phyloP scores from a whole-genome alignment of 1,140 invertebrate genomes.

The Sitodiplosis mosellana region DNA sequence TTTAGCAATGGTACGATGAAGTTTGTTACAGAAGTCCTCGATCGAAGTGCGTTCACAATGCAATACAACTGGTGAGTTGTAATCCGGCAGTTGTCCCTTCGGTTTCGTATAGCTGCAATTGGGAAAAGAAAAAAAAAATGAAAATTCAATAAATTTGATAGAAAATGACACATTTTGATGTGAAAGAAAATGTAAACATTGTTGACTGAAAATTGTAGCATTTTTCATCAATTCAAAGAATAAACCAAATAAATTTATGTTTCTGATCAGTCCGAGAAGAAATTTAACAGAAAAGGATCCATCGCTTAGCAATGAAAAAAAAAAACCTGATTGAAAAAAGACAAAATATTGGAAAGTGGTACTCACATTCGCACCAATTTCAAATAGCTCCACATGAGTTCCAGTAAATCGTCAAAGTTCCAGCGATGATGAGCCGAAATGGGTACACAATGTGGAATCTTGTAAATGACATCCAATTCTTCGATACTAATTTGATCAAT shows the following conservation, averaged over 20 bases:
- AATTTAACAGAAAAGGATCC: not conserved
- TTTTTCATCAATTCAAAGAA: no score
- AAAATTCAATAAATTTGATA: not conserved
- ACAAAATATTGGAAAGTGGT: no score
- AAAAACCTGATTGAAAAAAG: not conserved
- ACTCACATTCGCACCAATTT: slow-evolving; percentile 82
- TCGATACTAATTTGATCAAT: slow-evolving; percentile 94
- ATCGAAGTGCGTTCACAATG: slow-evolving; percentile 69
- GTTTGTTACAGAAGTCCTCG: slow-evolving; percentile 98
- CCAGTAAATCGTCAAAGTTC: slow-evolving; percentile 98
- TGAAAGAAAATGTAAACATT: no score
- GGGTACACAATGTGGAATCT: slow-evolving; percentile 97
- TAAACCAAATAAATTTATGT: no score
- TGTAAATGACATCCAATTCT: slow-evolving; percentile 96
- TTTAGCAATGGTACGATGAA: slow-evolving; percentile 92
- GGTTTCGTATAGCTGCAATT: slow-evolving; percentile 98
- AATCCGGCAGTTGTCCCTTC: slow-evolving; percentile 97
- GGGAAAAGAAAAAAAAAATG: slow-evolving; percentile 15
- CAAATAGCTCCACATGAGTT: slow-evolving; percentile 98
- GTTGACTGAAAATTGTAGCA: no score
- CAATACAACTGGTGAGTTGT: slow-evolving; percentile 89
- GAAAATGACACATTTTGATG: no score
- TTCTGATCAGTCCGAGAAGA: no score
- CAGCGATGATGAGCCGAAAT: slow-evolving; percentile 99
- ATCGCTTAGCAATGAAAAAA: no score